Evolutionary conservation across 2,888 invertebrate genomes (phyloP).

Genomic region (Allolobophora icterica): DNA sequence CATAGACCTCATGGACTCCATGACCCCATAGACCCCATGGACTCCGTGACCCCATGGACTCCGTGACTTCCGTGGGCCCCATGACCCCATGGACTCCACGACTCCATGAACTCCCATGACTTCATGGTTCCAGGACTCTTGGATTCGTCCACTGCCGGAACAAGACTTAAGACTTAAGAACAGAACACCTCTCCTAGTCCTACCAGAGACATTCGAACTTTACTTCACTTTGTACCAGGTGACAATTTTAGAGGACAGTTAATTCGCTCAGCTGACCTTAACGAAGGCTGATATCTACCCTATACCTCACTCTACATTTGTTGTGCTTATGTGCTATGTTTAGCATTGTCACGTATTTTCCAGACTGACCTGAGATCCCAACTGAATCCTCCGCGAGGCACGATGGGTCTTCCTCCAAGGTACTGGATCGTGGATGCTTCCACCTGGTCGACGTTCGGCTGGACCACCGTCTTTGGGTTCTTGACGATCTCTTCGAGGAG

Average conservation of each 20-base stretch:
- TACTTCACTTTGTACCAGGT: not conserved
- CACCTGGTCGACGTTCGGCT: slow-evolving; percentile 50
- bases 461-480: slow-evolving; percentile 47
- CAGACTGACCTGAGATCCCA: slow-evolving; percentile 50
- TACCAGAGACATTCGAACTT: not conserved
- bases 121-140: too few species aligned
- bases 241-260: not conserved
- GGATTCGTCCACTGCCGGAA: not conserved
- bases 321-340: not conserved
- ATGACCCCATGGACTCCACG: too few species aligned
- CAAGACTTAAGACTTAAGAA: not conserved
- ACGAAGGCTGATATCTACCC: not conserved
- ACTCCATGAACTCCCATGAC: too few species aligned
- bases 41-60: too few species aligned
- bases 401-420: slow-evolving; percentile 35
- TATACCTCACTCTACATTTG: too few species aligned
- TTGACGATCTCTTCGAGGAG: slow-evolving; percentile 48
- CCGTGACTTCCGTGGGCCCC: too few species aligned
- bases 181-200: not conserved
- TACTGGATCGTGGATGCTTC: slow-evolving; percentile 47
- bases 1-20: too few species aligned
- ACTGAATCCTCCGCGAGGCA: slow-evolving; percentile 51
- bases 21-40: too few species aligned
- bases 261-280: not conserved
- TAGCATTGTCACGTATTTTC: not conserved